Evolutionary conservation across 2,888 invertebrate species (phyloP).

Genomic region (Argyra leucocephala): DNA sequence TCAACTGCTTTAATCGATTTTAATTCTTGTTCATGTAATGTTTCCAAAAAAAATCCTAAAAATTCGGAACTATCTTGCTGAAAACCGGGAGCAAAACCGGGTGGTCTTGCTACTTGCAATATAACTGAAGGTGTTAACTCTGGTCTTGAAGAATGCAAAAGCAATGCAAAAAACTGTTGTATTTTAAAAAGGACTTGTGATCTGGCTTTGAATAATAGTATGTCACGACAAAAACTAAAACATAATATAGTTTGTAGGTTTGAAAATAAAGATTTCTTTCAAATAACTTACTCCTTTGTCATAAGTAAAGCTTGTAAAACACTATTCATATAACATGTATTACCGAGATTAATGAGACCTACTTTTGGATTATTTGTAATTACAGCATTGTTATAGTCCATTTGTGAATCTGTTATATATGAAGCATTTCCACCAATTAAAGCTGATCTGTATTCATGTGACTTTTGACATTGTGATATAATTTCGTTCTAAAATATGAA

Average conservation of each 20-base stretch:
- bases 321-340: conserved; percentile 85
- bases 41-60: conserved; percentile 52
- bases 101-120: conserved; percentile 60
- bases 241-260: not conserved
- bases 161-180: conserved; percentile 62
- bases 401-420: conserved; percentile 27
- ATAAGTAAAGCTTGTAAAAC: conserved; percentile 73
- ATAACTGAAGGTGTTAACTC: conserved; percentile 65
- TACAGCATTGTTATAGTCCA: conserved; percentile 24
- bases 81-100: conserved; percentile 64
- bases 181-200: conserved; percentile 54
- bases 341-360: conserved; percentile 73
- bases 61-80: conserved; percentile 88
- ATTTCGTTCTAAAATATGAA: conserved; percentile 33
- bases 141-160: conserved; percentile 57
- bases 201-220: not conserved
- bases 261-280: not conserved
- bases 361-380: conserved; percentile 43
- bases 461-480: conserved; percentile 45
- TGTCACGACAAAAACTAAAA: conserved; percentile 8
- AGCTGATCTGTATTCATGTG: conserved; percentile 40
- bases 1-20: not conserved
- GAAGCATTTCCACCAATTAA: conserved; percentile 35
- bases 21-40: conserved; percentile 63
- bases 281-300: conserved; percentile 57